Conservation (phyloP, 2,888 invertebrate genomes). For the Protonemura montana region DNA sequence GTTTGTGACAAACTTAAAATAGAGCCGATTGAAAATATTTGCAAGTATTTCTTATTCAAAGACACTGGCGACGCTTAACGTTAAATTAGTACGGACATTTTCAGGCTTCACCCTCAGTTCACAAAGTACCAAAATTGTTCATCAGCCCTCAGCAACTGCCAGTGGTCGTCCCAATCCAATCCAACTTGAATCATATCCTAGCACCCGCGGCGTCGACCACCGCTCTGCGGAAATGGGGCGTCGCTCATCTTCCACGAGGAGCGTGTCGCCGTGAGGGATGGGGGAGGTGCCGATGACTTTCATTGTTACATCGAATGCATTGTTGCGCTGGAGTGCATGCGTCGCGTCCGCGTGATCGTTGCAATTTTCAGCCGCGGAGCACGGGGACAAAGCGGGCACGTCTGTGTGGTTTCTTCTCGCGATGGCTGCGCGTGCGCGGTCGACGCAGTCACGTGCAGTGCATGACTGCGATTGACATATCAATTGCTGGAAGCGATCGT, state of each 20-base stretch:
- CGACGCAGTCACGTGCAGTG: neutral
- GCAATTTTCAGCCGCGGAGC: neutral
- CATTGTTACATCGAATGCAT: neutral
- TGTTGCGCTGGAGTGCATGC: neutral
- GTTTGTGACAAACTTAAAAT: no score
- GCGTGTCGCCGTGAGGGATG: neutral
- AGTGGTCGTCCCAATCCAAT: no score
- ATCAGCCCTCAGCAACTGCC: no score
- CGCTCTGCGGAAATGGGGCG: neutral
- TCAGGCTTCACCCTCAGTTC: no score
- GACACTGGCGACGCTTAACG: no score
- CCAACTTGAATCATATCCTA: no score
- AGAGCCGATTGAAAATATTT: no score
- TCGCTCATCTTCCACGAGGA: neutral
- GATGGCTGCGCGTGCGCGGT: neutral
- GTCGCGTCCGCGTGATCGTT: neutral
- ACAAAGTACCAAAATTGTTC: no score
- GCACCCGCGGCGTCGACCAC: no score
- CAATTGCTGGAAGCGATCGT: neutral
- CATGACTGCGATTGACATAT: neutral
- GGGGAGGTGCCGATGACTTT: neutral
- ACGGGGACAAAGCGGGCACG: neutral
- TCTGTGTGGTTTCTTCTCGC: neutral
- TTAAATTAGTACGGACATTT: no score
- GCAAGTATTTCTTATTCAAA: no score